Evolutionary conservation across 1,140 invertebrate species (phyloP).

Genomic region (Bombus difficillimus): DNA sequence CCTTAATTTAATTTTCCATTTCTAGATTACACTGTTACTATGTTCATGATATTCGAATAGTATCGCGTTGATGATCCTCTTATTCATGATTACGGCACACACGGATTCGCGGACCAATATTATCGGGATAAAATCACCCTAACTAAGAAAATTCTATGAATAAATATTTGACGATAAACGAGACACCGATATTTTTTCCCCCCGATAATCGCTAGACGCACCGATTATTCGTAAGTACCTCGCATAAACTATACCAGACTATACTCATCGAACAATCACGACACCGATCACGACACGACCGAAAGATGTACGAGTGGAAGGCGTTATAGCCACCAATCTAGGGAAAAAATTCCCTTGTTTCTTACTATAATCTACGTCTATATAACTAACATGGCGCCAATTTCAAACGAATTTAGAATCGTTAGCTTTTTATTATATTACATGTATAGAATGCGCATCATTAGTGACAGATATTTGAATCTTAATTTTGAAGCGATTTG

Average conservation of each 20-base stretch:
- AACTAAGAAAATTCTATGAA: neutral
- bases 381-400: neutral
- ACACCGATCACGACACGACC: too few species aligned
- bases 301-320: neutral
- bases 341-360: slow-evolving; percentile 1
- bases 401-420: neutral
- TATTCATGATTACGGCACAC: slow-evolving; percentile 42
- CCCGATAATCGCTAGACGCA: slow-evolving; percentile 35
- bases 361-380: neutral
- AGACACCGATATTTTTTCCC: slow-evolving; percentile 23
- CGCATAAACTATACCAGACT: slow-evolving; percentile 48
- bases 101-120: neutral
- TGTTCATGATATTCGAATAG: slow-evolving; percentile 43
- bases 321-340: neutral
- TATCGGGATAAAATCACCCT: neutral
- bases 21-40: slow-evolving; percentile 54
- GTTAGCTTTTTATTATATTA: neutral
- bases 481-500: neutral
- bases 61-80: slow-evolving; percentile 39
- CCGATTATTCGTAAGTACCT: slow-evolving; percentile 43
- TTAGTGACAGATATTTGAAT: neutral
- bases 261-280: slow-evolving; percentile 27
- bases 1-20: slow-evolving; percentile 55
- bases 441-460: neutral
- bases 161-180: slow-evolving; percentile 9